These are phyloP conservation scores for Phainopepla nitens DNA, from an alignment of 2,113 vertebrate genomes.

Conservation along the genomic window DNA sequence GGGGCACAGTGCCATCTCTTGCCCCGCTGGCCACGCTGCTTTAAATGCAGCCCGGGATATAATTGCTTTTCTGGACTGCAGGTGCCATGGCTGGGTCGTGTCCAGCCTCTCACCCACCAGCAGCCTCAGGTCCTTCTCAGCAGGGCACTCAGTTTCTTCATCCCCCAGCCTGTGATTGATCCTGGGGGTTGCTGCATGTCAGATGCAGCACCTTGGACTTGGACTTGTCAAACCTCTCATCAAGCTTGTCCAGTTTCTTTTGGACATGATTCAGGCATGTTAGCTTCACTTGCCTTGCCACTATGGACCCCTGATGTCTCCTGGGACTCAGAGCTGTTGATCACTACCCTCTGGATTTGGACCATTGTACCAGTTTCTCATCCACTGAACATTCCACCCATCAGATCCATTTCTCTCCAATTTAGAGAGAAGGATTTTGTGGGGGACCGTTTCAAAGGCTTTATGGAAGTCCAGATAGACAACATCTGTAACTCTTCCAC, in stretches of 20 bases:
- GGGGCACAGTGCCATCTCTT: not conserved
- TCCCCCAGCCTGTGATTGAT: not conserved
- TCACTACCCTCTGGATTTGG: not conserved
- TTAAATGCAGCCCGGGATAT: not conserved
- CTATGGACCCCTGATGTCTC: not conserved
- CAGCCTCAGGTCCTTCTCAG: not conserved
- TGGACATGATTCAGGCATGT: not conserved
- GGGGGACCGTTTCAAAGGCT: not conserved
- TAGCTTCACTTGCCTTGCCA: not conserved
- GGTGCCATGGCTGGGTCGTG: accelerated
- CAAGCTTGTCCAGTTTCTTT: not conserved
- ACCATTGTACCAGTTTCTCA: not conserved
- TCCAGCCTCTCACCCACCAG: not conserved
- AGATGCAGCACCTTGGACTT: not conserved
- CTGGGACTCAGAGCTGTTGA: not conserved
- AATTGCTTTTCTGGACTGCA: not conserved
- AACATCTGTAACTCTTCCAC: accelerated
- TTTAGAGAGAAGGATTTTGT: not conserved
- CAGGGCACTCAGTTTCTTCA: not conserved
- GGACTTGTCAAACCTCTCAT: not conserved
- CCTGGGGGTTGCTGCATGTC: not conserved
- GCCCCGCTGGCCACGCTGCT: not conserved
- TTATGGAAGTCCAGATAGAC: not conserved
- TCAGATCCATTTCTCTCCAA: not conserved
- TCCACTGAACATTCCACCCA: not conserved